These are phyloP conservation scores for Turritopsis rubra DNA, from an alignment of 30 jellyfish, hydroid and myxozoan genomes.

Conservation along the genomic window DNA sequence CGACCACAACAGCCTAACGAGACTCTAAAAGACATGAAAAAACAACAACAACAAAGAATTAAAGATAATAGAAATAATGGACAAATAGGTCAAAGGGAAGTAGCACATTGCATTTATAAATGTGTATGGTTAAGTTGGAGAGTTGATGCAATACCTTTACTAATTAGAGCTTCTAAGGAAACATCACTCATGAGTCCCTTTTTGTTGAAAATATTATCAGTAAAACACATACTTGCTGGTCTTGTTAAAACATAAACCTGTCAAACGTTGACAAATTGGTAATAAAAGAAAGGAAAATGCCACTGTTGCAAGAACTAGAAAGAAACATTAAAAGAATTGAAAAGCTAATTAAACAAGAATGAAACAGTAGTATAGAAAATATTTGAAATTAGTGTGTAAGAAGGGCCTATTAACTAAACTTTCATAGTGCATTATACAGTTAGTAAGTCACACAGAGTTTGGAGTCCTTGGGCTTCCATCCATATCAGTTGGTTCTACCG, in stretches of 20 bases:
- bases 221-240: conserved; percentile 41
- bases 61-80: background rate
- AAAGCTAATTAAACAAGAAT: background rate
- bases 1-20: conserved; percentile 67
- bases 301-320: conserved; percentile 76
- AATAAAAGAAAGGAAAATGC: conserved; percentile 74
- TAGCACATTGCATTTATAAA: background rate
- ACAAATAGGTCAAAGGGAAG: background rate
- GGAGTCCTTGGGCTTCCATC: too few species aligned
- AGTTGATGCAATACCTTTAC: too few species aligned
- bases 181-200: too few species aligned
- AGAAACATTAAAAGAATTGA: background rate
- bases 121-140: too few species aligned
- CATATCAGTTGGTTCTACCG: too few species aligned
- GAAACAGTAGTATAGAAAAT: background rate
- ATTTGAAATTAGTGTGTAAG: too few species aligned
- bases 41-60: background rate
- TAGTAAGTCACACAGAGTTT: too few species aligned
- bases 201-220: background rate
- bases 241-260: conserved; percentile 62
- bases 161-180: too few species aligned
- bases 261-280: conserved; percentile 54
- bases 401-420: too few species aligned
- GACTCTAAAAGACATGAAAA: conserved; percentile 32
- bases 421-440: too few species aligned